These are phyloP conservation scores for Xanthia icteritia DNA, from an alignment of 2,888 invertebrate genomes.

Conservation along the genomic window DNA sequence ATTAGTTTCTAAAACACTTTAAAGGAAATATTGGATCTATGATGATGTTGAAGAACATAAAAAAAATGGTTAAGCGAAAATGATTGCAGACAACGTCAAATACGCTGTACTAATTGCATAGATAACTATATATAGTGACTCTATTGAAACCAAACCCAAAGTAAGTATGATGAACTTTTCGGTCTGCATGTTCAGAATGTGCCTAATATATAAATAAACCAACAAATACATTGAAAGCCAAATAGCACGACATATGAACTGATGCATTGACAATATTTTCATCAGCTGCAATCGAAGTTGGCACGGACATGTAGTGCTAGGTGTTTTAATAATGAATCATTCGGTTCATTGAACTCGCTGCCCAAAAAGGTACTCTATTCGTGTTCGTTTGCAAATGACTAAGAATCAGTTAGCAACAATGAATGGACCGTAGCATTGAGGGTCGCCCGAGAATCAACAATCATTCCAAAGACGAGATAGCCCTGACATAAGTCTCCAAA, in stretches of 20 bases:
- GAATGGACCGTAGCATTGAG: conserved; percentile 78
- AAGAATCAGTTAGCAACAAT: conserved; percentile 72
- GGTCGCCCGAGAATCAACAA: conserved; percentile 71
- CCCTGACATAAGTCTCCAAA: conserved; percentile 89
- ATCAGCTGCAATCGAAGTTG: conserved; percentile 70
- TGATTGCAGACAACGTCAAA: conserved; percentile 22
- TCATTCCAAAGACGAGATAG: conserved; percentile 79
- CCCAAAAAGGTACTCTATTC: conserved; percentile 76
- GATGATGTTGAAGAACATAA: too few relatives aligned
- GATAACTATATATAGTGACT: conserved; percentile 24
- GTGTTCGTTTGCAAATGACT: conserved; percentile 76
- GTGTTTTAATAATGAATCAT: conserved; percentile 79
- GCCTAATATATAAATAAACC: conserved; percentile 59
- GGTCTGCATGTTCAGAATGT: conserved; percentile 67
- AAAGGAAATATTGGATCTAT: conserved; percentile 61
- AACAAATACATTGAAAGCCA: conserved; percentile 62
- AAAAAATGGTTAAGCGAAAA: conserved; percentile 14
- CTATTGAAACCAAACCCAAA: conserved; percentile 65
- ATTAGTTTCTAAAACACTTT: conserved; percentile 65
- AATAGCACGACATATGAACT: conserved; percentile 46
- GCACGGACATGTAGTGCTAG: conserved; percentile 59
- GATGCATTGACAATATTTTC: conserved; percentile 67
- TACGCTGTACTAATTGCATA: conserved; percentile 17
- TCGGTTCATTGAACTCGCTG: conserved; percentile 77
- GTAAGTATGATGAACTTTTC: conserved; percentile 66